Evolutionary conservation across 1,140 invertebrate genomes (phyloP).

Genomic region (Euwallacea similis): DNA sequence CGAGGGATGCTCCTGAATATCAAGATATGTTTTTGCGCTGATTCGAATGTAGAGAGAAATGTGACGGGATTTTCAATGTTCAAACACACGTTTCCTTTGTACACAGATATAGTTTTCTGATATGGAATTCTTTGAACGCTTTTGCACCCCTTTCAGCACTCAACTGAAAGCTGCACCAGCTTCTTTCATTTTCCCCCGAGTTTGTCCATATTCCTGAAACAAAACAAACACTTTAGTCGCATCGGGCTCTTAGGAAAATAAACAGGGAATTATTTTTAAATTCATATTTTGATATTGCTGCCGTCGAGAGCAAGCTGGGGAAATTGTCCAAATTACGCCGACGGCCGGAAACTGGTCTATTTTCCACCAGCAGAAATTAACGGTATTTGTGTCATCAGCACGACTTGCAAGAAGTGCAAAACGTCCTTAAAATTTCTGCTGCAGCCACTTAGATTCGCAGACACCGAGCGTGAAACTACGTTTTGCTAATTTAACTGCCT

Average conservation of each 20-base stretch:
- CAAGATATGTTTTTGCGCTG: too few relatives aligned
- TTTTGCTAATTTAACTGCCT: slow-evolving; percentile 27
- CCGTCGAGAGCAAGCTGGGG: not conserved
- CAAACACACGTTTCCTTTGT: too few relatives aligned
- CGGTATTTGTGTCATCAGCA: slow-evolving; percentile 31
- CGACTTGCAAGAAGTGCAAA: slow-evolving; percentile 21
- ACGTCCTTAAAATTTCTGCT: slow-evolving; percentile 23
- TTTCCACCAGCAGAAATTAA: slow-evolving; percentile 27
- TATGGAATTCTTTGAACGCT: too few relatives aligned
- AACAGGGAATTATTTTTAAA: slow-evolving; percentile 4
- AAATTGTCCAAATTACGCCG: slow-evolving; percentile 13
- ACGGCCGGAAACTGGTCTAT: slow-evolving; percentile 19
- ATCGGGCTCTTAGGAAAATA: not conserved
- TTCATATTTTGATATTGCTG: not conserved
- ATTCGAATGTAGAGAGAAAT: too few relatives aligned
- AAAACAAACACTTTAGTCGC: too few relatives aligned
- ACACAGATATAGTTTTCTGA: too few relatives aligned
- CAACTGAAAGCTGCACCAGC: too few relatives aligned
- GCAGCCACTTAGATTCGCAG: slow-evolving; percentile 13
- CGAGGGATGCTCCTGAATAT: too few relatives aligned
- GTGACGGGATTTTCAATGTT: too few relatives aligned
- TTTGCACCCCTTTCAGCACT: too few relatives aligned
- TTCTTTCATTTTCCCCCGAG: too few relatives aligned
- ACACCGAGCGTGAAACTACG: slow-evolving; percentile 12
- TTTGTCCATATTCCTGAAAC: too few relatives aligned